A percentile compares a stretch with the other conserved stretches of the same genome.
phyloP scores from a whole-genome alignment of 92 coral and sea anemone species.

The Nematostella vectensis region DNA sequence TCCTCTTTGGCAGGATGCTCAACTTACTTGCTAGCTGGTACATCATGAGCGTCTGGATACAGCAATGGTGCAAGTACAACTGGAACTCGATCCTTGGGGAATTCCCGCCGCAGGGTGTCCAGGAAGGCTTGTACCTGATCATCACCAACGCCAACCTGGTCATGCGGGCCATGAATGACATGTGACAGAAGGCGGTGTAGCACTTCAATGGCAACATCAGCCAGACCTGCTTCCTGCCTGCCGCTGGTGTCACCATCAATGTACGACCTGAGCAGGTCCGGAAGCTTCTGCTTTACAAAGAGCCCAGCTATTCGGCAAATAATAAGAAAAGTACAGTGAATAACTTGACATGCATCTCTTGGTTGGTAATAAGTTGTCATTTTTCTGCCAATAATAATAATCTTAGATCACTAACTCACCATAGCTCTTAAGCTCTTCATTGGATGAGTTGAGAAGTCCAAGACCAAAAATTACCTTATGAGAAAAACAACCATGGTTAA shows the following conservation, averaged over 20 bases:
- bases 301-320: conserved; percentile 57
- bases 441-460: conserved; percentile 81
- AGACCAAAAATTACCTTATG: conserved; percentile 94
- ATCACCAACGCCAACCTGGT: conserved; percentile 91
- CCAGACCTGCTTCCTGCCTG: conserved; percentile 85
- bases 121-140: conserved; percentile 89
- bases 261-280: conserved; percentile 89
- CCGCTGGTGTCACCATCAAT: conserved; percentile 94
- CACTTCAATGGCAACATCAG: conserved; percentile 94
- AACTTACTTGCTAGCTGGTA: conserved; percentile 63
- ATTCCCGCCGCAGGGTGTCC: conserved; percentile 88
- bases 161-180: conserved; percentile 77
- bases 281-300: conserved; percentile 93
- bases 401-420: no score
- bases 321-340: neutral
- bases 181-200: conserved; percentile 76
- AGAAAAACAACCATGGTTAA: no score
- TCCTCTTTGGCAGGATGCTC: no score
- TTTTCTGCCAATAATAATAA: no score
- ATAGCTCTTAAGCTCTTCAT: conserved; percentile 77
- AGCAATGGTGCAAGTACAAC: conserved; percentile 92
- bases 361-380: no score
- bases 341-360: no score
- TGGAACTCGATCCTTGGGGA: conserved; percentile 92
- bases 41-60: conserved; percentile 73